These are phyloP conservation scores for Acleris sparsana DNA, from an alignment of 2,888 invertebrate genomes.

Conservation along the genomic window DNA sequence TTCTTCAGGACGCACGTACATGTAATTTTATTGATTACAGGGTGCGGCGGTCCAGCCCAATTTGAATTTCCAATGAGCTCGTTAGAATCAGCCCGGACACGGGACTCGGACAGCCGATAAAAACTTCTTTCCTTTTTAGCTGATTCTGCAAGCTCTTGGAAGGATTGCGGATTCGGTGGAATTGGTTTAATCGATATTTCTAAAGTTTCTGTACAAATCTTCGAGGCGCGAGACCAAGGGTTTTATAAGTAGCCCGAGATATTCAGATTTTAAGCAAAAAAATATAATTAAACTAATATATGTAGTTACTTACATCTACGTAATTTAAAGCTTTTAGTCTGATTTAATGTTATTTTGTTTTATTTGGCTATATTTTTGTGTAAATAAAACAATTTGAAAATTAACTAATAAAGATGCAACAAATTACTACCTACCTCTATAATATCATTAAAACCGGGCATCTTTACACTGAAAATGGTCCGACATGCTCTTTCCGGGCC, in stretches of 20 bases:
- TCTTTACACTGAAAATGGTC: too few species aligned
- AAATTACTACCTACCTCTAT: too few species aligned
- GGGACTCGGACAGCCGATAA: conserved; percentile 66
- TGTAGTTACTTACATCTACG: too few species aligned
- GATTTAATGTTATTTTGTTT: too few species aligned
- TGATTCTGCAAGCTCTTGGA: conserved; percentile 54
- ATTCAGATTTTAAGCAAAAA: too few species aligned
- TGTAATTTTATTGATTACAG: conserved; percentile 82
- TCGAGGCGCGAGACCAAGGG: conserved; percentile 4
- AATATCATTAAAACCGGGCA: too few species aligned
- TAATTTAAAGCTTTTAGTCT: too few species aligned
- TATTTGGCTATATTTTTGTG: too few species aligned
- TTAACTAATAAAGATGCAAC: too few species aligned
- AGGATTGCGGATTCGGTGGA: conserved; percentile 55
- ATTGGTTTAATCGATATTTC: conserved; percentile 58
- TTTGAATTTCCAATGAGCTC: conserved; percentile 83
- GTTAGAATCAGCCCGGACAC: conserved; percentile 72
- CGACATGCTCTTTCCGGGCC: too few species aligned
- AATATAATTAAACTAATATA: too few species aligned
- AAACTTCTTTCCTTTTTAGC: conserved; percentile 70
- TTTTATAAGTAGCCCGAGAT: conserved; percentile 15
- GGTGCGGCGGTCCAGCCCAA: conserved; percentile 72
- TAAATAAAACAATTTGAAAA: too few species aligned
- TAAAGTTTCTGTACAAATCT: conserved; percentile 19
- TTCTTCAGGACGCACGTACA: conserved; percentile 79